Base-by-base conservation (phyloP, 1,140 invertebrate genomes). In the Halesus radiatus region DNA sequence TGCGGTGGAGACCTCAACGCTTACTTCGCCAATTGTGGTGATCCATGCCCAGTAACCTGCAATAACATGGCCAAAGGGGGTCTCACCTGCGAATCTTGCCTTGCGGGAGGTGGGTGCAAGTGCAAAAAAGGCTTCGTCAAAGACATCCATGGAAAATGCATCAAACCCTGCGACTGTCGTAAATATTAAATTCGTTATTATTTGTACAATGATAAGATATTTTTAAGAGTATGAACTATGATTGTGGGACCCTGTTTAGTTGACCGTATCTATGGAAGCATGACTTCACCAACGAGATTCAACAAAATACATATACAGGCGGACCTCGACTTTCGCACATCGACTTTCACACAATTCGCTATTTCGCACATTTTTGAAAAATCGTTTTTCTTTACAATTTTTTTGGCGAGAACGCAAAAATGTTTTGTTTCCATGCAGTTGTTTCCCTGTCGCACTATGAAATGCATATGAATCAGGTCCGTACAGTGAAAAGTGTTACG, bases 91-190 rank as follows among this genome's bases (percentile, higher is more conserved):
- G 37, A 45, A 10, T 3, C 8, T 18, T 76, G 74, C 60, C 16
- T 76, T 1, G 10, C 1, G n/a, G 58, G n/a, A 50, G 74, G 78
- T 8, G 74, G 74, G 0, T 82, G 81, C 53, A 64, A 18, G 5
- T 82, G 81, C 53, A 82, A 77, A 37, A 13, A 20, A 10, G 78
- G 66, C 23, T 82, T 52, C n/a, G 74, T 82, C 22, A 66, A 22
- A 10, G 26, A 56, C 18, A 53, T 37, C 13, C n/a, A 54, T 7
- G 62, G 58, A 50, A 76, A 81, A 15, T 81, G 81, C 32, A 70
- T 81, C 15, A 18, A 56, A 5, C 70, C 37, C 1, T 10, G 10
- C 10, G 26, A 73, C 18, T 76, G 74, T 62, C 74, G 74, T 76
- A 50, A 50, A 58, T 64, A 72, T 20, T 52, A 16, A 18, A 15